Evolutionary conservation across 2,888 invertebrate species (phyloP).

Genomic region (Erebia aethiops): DNA sequence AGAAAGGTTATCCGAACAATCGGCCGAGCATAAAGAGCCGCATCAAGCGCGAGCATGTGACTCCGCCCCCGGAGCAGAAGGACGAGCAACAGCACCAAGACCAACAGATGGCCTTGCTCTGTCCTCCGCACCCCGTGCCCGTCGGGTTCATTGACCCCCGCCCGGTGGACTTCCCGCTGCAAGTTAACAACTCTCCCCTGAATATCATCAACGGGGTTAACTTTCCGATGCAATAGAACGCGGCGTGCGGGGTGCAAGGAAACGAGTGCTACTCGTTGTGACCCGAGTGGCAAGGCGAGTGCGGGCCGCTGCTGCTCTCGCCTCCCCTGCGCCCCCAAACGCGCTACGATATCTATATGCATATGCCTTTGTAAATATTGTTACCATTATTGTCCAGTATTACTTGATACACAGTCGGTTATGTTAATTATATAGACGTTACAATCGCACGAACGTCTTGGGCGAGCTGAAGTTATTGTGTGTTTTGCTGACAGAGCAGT

Average conservation of each 20-base stretch:
- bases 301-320: conserved; percentile 41
- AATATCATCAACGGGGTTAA: conserved; percentile 88
- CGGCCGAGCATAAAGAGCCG: conserved; percentile 90
- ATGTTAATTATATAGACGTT: conserved; percentile 1
- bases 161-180: conserved; percentile 87
- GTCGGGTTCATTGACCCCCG: conserved; percentile 88
- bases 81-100: conserved; percentile 60
- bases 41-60: conserved; percentile 86
- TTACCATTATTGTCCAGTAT: conserved; percentile 49
- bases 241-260: conserved; percentile 63
- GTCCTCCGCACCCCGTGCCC: conserved; percentile 85
- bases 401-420: conserved; percentile 38
- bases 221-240: conserved; percentile 88
- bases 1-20: conserved; percentile 91
- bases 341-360: conserved; percentile 55
- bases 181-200: conserved; percentile 85
- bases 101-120: conserved; percentile 82
- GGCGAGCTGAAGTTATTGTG: not conserved
- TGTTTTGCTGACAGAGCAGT: too few relatives aligned
- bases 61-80: conserved; percentile 84
- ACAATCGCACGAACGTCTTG: not conserved
- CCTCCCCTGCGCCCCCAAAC: conserved; percentile 46
- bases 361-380: conserved; percentile 58
- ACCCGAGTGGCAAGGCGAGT: conserved; percentile 66
- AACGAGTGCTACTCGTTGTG: conserved; percentile 67